Conservation (phyloP, 2,888 invertebrate genomes). For the Leucoptera coffeella region DNA sequence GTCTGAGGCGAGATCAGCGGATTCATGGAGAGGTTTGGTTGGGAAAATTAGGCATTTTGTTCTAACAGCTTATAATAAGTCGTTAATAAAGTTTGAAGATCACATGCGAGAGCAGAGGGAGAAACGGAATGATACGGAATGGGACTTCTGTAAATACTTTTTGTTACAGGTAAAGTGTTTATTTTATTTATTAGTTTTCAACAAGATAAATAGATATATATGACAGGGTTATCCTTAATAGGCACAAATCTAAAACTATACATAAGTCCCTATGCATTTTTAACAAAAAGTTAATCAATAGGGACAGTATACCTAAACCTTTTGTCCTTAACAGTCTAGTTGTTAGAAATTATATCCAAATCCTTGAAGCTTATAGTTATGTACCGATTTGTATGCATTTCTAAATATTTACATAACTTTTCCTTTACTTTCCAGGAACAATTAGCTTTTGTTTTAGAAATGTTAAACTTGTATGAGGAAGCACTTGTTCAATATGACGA, state of each 20-base stretch:
- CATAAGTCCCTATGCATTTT: too few species aligned
- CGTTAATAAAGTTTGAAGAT: constrained; percentile 82
- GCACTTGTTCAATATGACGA: constrained; percentile 96
- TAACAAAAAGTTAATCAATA: too few species aligned
- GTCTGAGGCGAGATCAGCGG: constrained; percentile 81
- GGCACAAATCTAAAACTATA: too few species aligned
- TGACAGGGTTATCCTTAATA: too few species aligned
- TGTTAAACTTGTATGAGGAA: constrained; percentile 89
- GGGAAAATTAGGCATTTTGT: constrained; percentile 77
- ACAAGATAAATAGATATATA: too few species aligned
- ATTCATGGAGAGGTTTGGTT: constrained; percentile 84
- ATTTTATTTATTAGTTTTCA: background rate
- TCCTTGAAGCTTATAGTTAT: too few species aligned
- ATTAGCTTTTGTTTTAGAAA: constrained; percentile 89
- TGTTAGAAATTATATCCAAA: too few species aligned
- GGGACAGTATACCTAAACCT: too few species aligned
- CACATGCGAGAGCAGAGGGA: constrained; percentile 85
- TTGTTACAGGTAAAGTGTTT: constrained; percentile 63
- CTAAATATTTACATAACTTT: too few species aligned
- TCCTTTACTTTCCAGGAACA: constrained; percentile 71
- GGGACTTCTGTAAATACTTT: constrained; percentile 95
- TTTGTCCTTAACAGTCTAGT: too few species aligned
- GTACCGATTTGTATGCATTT: too few species aligned
- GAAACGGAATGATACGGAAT: constrained; percentile 80
- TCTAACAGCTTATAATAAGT: constrained; percentile 80